Base-by-base conservation (phyloP, 2,113 vertebrate species). In the Triplophysa tibetana region DNA sequence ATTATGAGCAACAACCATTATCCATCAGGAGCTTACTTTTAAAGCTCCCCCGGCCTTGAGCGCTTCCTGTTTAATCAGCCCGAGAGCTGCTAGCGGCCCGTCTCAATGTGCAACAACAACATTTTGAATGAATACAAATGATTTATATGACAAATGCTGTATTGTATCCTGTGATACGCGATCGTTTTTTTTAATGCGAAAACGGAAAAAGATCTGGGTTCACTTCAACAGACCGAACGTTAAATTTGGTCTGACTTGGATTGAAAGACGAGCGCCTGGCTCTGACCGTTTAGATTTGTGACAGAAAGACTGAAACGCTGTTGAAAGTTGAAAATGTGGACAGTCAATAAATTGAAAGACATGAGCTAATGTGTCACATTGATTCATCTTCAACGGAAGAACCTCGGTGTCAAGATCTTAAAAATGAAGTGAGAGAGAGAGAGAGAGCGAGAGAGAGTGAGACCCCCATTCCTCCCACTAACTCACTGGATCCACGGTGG, bases 21-120 rank as follows among this genome's bases (percentile, higher is more conserved):
- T 52, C 16, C 33, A 17, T 52, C 50, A 52, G 14, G 50, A 13
- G 48, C 62, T 62, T 78, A 38, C 38, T 77, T 23, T 73, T 10
- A 63, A 41, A 74, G 29, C 29, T 29, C 60, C 62, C 38, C 16
- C 9, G 45, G 54, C 67, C 75, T 67, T 64, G n/a, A 65, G 75
- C 75, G 67, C 78, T 85, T 85, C 81, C 84, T 72, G 79, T 81
- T 75, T 79, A 83, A 85, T 83, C 79, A 85, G 79, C 21, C n/a
- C 23, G 52, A 43, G 50, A 43, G 56, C 29, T 61, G 63, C 21
- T 67, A 14, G 41, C 29, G n/a, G 26, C 41, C 64, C 61, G 26
- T 69, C 33, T 63, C 63, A 58, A 74, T 56, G 21, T 17, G 38
- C 52, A 77, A 78, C 6, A 70, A 45, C 14, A 77, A 58, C 56